Evolutionary conservation across 37 sponge, comb jelly and placozoan genomes (phyloP).

Genomic region (Axinella damicornis): DNA sequence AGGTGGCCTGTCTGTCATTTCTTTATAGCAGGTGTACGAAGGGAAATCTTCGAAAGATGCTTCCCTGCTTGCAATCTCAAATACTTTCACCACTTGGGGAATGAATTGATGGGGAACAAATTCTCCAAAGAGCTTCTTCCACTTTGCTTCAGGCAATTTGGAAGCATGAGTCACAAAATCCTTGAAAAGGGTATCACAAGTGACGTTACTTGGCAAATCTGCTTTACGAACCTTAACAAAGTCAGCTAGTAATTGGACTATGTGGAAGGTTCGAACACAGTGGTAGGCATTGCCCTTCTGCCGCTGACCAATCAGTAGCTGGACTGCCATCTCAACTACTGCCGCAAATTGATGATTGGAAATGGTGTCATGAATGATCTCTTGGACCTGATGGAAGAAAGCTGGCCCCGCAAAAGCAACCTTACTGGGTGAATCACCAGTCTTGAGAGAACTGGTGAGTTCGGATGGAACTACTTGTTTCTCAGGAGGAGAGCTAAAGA

Average conservation of each 20-base stretch:
- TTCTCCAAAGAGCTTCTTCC: conserved; percentile 78
- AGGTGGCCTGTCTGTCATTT: conserved; percentile 3
- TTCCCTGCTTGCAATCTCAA: background rate
- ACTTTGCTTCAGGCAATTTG: conserved; percentile 35
- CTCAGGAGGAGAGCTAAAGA: conserved; percentile 13
- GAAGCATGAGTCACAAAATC: conserved; percentile 45
- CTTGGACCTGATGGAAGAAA: conserved; percentile 54
- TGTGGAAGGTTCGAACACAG: conserved; percentile 89
- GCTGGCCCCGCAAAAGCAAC: conserved; percentile 76
- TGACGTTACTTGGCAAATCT: background rate
- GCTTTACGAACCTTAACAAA: conserved; percentile 26
- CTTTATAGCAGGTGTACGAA: conserved; percentile 13
- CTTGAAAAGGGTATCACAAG: conserved; percentile 59
- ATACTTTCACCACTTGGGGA: conserved; percentile 50
- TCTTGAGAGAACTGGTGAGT: background rate
- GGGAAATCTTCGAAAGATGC: background rate
- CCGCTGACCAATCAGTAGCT: conserved; percentile 52
- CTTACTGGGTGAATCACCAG: conserved; percentile 63
- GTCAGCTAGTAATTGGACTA: conserved; percentile 68
- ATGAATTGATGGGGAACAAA: conserved; percentile 76
- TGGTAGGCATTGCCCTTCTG: conserved; percentile 89
- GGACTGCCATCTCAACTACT: conserved; percentile 69
- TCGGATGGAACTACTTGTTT: conserved; percentile 4
- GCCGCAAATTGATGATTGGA: conserved; percentile 46
- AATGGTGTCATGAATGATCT: conserved; percentile 9